These are phyloP conservation scores for Cosmia pyralina DNA, from an alignment of 2,888 invertebrate species.

Conservation along the genomic window DNA sequence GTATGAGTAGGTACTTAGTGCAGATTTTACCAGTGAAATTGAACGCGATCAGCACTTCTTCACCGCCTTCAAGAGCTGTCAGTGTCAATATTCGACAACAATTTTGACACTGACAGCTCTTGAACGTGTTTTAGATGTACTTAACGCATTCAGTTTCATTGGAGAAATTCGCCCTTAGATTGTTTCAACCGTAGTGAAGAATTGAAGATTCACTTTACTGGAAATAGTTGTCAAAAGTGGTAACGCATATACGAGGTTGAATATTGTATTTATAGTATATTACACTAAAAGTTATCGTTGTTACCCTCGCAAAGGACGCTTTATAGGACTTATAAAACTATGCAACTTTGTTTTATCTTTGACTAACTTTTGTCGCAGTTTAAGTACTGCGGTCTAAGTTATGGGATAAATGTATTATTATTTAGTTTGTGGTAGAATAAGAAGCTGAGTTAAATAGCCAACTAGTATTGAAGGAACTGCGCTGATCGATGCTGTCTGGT, in stretches of 20 bases:
- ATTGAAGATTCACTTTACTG: background rate
- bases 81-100: no score
- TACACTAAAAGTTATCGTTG: conserved; percentile 24
- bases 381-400: conserved; percentile 25
- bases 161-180: no score
- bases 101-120: no score
- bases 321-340: conserved; percentile 47
- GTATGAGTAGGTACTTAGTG: no score
- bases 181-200: background rate
- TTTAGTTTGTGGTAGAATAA: conserved; percentile 7
- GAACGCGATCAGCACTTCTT: no score
- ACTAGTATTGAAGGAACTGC: background rate
- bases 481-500: no score
- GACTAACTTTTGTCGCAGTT: conserved; percentile 45
- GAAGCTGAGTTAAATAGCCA: background rate
- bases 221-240: background rate
- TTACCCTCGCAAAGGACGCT: conserved; percentile 48
- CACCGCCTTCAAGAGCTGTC: no score
- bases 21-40: no score
- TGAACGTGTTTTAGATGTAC: no score
- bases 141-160: no score
- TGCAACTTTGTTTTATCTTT: conserved; percentile 53
- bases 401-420: conserved; percentile 19
- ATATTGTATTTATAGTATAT: background rate
- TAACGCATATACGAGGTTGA: background rate